Conservation (phyloP, 2,888 invertebrate species). For the Aleiodes leptofemur region DNA sequence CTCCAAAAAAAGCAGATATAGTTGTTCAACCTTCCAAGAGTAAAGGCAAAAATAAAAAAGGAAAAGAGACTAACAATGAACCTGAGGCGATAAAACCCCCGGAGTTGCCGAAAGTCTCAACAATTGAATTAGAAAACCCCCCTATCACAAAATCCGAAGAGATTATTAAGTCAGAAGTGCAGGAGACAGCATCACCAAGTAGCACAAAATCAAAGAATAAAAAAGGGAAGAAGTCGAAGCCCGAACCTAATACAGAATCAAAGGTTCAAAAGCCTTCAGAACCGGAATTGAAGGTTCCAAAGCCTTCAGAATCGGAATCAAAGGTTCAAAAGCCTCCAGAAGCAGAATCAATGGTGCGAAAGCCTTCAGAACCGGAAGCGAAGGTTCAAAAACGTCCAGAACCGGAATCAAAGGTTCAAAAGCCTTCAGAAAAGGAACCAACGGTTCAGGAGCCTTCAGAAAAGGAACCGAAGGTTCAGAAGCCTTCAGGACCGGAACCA, state of each 20-base stretch:
- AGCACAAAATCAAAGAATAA: constrained; percentile 2
- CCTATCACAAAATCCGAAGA: neutral
- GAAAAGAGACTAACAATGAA: constrained; percentile 42
- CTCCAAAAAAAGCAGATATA: constrained; percentile 41
- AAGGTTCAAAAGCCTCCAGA: too few relatives aligned
- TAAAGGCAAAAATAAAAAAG: constrained; percentile 35
- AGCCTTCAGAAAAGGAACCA: too few relatives aligned
- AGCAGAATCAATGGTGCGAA: too few relatives aligned
- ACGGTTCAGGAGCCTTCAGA: neutral
- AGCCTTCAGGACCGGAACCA: too few relatives aligned
- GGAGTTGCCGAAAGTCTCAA: neutral
- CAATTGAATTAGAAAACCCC: neutral
- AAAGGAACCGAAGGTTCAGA: neutral
- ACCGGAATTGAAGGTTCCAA: neutral
- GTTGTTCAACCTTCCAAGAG: neutral
- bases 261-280: neutral
- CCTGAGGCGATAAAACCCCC: neutral
- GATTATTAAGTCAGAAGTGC: neutral
- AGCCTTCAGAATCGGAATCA: too few relatives aligned
- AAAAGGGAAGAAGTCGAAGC: constrained; percentile 45
- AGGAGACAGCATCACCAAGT: neutral
- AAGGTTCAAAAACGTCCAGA: too few relatives aligned
- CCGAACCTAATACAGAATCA: constrained; percentile 43
- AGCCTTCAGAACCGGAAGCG: too few relatives aligned
- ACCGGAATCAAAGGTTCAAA: too few relatives aligned